A percentile compares a stretch with the other conserved stretches of the same genome.
These are phyloP conservation scores for cattle (Bos taurus) DNA, from an alignment of 2,113 vertebrate species.

Conservation along the genomic window DNA sequence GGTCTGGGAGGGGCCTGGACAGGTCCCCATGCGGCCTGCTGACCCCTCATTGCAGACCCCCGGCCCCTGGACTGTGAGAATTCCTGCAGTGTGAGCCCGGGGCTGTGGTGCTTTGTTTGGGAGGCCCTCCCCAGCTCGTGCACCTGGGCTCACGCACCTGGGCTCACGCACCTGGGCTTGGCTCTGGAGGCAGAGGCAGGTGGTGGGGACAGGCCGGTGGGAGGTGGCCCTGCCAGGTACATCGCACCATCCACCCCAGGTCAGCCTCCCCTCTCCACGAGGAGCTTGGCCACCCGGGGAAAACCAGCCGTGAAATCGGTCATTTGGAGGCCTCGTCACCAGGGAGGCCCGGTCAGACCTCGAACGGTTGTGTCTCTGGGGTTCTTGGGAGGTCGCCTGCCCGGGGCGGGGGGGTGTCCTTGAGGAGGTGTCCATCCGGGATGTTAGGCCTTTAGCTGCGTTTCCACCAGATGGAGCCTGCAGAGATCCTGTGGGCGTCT, in stretches of 20 bases:
- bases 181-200: not conserved
- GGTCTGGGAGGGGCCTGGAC: not conserved
- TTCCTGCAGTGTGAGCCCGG: not conserved
- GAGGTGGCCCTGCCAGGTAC: not conserved
- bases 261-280: not conserved
- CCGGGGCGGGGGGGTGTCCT: not conserved
- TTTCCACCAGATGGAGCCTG: not conserved
- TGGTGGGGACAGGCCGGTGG: rapidly evolving
- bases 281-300: not conserved
- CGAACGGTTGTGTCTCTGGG: not conserved
- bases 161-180: too few relatives aligned
- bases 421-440: not conserved
- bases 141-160: too few relatives aligned
- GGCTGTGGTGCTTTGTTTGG: not conserved
- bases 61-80: not conserved
- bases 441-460: not conserved
- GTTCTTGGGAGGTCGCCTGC: rapidly evolving
- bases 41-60: not conserved
- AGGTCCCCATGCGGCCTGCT: not conserved
- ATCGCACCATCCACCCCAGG: rapidly evolving
- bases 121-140: not conserved
- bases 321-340: not conserved
- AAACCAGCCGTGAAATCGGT: not conserved
- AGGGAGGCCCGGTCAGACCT: not conserved
- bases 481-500: not conserved